A percentile compares a stretch with the other conserved stretches of the same genome.
Evolutionary conservation across 2,113 vertebrate species (phyloP).

Genomic region (Sinocyclocheilus anophthalmus): DNA sequence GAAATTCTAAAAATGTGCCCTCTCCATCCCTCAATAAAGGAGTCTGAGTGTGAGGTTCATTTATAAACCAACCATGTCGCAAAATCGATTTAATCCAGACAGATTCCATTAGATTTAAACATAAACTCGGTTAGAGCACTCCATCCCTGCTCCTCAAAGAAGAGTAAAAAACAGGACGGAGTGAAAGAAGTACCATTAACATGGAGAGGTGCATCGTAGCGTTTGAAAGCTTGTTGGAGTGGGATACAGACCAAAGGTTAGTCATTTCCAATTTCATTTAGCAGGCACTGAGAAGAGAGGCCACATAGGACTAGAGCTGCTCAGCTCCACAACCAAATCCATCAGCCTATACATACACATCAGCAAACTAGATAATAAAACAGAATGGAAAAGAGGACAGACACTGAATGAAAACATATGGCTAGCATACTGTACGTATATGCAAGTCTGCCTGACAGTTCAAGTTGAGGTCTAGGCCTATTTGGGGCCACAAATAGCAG

Average conservation of each 20-base stretch:
- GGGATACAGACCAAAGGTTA: constrained; percentile 57
- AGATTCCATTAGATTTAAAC: constrained; percentile 69
- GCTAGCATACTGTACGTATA: not conserved
- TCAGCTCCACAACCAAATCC: constrained; percentile 6
- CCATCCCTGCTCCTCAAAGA: constrained; percentile 56
- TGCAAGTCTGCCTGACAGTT: not conserved
- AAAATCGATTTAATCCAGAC: constrained; percentile 67
- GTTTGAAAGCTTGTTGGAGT: constrained; percentile 57
- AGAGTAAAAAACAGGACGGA: constrained; percentile 62
- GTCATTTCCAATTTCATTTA: constrained; percentile 64
- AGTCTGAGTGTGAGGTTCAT: constrained; percentile 58
- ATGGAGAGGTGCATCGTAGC: constrained; percentile 60
- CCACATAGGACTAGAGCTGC: constrained; percentile 30
- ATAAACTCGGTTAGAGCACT: constrained; percentile 65
- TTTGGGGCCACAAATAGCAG: not conserved
- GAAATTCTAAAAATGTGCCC: constrained; percentile 41
- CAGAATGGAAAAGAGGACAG: constrained; percentile 64
- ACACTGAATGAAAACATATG: constrained; percentile 32
- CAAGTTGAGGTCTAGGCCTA: not conserved
- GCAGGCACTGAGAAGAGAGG: constrained; percentile 51
- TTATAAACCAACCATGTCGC: constrained; percentile 62
- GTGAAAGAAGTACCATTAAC: constrained; percentile 63
- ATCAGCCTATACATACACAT: constrained; percentile 24
- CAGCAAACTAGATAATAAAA: not conserved
- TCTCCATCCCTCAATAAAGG: constrained; percentile 34